Evolutionary conservation across 2,113 vertebrate genomes (phyloP).

Genomic region (Peromyscus californicus): DNA sequence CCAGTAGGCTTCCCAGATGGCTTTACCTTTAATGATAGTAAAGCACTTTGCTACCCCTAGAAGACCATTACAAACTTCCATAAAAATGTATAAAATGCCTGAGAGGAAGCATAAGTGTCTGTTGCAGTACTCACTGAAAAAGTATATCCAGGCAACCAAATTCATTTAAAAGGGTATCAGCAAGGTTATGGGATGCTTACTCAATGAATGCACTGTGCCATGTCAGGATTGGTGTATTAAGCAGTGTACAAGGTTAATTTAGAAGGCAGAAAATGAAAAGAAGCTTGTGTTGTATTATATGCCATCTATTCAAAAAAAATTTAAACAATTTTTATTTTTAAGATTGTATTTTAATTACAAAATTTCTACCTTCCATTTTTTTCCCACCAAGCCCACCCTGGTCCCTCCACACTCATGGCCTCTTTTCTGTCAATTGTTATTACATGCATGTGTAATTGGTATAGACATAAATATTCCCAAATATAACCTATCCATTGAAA

Average conservation of each 20-base stretch:
- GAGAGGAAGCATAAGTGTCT: slow-evolving; percentile 38
- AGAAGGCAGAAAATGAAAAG: not conserved
- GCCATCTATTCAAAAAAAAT: not conserved
- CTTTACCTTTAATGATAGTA: slow-evolving; percentile 61
- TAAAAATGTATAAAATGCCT: slow-evolving; percentile 53
- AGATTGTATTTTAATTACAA: not conserved
- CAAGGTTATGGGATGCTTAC: not conserved
- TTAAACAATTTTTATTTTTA: not conserved
- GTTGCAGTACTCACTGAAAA: not conserved
- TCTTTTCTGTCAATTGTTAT: too few species aligned
- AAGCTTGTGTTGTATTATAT: not conserved
- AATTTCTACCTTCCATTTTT: not conserved
- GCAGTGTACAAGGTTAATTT: not conserved
- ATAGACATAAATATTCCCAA: not conserved
- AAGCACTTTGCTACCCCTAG: slow-evolving; percentile 50
- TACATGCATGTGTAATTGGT: not conserved
- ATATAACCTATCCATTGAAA: not conserved
- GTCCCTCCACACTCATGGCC: too few species aligned
- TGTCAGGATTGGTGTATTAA: not conserved
- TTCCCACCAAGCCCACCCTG: not conserved
- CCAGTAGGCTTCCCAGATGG: slow-evolving; percentile 11
- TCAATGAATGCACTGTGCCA: not conserved
- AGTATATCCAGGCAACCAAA: slow-evolving; percentile 18
- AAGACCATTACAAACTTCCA: slow-evolving; percentile 50
- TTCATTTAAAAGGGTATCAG: not conserved